phyloP scores from a whole-genome alignment of 2,113 vertebrate genomes.

The Salvelinus fontinalis region DNA sequence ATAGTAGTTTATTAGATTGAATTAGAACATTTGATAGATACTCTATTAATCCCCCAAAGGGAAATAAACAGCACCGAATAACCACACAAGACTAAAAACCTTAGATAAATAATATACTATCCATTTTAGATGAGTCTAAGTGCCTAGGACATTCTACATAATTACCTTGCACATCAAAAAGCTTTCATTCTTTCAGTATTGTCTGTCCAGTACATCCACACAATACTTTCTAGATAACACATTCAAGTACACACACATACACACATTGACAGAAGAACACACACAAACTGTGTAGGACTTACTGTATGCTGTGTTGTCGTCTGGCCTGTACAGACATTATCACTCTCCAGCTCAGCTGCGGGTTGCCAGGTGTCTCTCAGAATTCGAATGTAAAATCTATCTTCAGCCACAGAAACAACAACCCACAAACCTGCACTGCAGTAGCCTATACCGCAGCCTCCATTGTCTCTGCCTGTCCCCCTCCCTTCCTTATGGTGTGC shows the following conservation, averaged over 20 bases:
- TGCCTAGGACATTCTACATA: not conserved
- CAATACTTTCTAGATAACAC: not conserved
- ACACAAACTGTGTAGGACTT: constrained; percentile 5
- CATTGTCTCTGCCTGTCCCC: constrained; percentile 13
- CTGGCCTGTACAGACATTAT: constrained; percentile 6
- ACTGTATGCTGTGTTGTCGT: constrained; percentile 20
- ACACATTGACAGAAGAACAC: not conserved
- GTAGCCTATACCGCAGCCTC: not conserved
- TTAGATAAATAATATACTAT: not conserved
- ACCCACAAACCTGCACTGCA: constrained; percentile 39
- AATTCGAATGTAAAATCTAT: constrained; percentile 10
- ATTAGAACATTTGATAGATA: not conserved
- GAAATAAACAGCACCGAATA: too few relatives aligned
- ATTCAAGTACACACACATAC: not conserved
- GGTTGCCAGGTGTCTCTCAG: constrained; percentile 23
- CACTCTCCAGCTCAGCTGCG: constrained; percentile 4
- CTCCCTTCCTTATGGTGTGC: not conserved
- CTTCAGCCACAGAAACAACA: constrained; percentile 15
- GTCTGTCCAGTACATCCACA: too few relatives aligned
- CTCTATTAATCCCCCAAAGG: not conserved
- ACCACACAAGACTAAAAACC: not conserved
- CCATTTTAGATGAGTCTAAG: not conserved
- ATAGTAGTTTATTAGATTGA: too few relatives aligned
- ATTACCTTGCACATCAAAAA: not conserved
- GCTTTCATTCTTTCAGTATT: not conserved